Evolutionary conservation across 2,113 vertebrate genomes (phyloP), one percentile per base, ranked within the genome.

Genomic region (Copsychus sechellarum): DNA sequence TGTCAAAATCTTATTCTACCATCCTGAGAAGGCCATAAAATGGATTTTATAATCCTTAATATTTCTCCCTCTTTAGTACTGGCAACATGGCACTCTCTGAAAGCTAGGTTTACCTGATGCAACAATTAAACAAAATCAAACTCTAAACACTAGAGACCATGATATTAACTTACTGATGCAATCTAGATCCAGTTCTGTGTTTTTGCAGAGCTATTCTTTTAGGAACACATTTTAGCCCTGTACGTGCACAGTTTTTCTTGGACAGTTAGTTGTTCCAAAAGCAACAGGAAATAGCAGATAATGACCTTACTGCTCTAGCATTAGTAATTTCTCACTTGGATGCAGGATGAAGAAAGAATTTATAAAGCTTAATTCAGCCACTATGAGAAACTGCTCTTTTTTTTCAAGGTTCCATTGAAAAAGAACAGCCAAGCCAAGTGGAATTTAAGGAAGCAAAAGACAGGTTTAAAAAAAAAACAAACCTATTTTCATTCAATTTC

Each of bases 211-310:
- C 51, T 90, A 80, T 95, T 77, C 29, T 78, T 94, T 81, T 87
- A 93, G 94, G 95, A 97, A 94, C 50, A 47, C 48, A 45, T 90
- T 91, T 91, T 60, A 60, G 93, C 64, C 86, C 91, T 87, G 40
- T 56, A 95, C 84, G 92, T 22, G 14, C 76, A 65, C 60, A 91
- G 79, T 51, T 86, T 91, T 93, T 87, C 84, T 95, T 90, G 93
- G 91, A 93, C 65, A 86, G 71, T 57, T 79, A 86, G 77, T 18
- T 88, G 92, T 53, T 96, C 88, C 93, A 95, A 97, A 94, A 95
- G 86, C 95, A 97, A 97, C 97, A 97, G 97, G 98, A 98, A 98
- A 98, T 81, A 95, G 93, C 92, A 87, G 88, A 93, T 51, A 85
- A 80, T 96, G 97, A 95, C 91, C 93, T 70, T 97, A 78, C 14